A percentile compares a stretch with the other conserved stretches of the same genome.
These are phyloP conservation scores for Pelobates cultripes DNA, from an alignment of 2,797 vertebrate genomes.

Conservation along the genomic window DNA sequence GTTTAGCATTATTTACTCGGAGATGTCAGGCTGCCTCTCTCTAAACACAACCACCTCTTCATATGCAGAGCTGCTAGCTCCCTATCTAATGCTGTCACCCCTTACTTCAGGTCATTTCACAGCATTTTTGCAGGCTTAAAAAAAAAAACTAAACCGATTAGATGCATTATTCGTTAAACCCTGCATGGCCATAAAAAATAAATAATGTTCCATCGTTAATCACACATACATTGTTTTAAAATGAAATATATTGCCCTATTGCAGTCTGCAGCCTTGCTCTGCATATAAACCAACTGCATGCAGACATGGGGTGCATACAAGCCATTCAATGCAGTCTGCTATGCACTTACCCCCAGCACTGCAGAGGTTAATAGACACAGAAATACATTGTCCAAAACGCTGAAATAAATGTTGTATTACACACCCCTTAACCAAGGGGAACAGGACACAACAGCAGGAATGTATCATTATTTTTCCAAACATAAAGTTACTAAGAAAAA, in stretches of 20 bases:
- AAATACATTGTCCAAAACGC: too few species aligned
- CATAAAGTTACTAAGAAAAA: too few species aligned
- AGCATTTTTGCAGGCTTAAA: neutral
- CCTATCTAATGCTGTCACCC: neutral
- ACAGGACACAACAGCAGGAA: too few species aligned
- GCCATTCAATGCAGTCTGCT: neutral
- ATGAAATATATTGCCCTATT: neutral
- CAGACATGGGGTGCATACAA: neutral
- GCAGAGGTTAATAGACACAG: slow-evolving; percentile 5
- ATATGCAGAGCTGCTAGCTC: neutral
- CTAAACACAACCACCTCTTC: too few species aligned
- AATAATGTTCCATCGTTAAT: neutral
- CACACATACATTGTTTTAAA: neutral
- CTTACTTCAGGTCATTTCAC: neutral
- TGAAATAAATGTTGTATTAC: neutral
- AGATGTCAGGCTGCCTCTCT: neutral
- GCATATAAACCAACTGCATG: neutral
- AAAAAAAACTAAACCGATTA: too few species aligned
- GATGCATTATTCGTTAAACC: too few species aligned
- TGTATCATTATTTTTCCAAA: too few species aligned
- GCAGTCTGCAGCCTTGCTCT: slow-evolving; percentile 1
- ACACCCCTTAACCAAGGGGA: neutral
- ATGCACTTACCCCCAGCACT: neutral
- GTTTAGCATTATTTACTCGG: slow-evolving; percentile 1
- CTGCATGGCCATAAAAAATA: neutral